These are phyloP conservation scores for Atta texana DNA, from an alignment of 1,140 invertebrate species.

Conservation along the genomic window DNA sequence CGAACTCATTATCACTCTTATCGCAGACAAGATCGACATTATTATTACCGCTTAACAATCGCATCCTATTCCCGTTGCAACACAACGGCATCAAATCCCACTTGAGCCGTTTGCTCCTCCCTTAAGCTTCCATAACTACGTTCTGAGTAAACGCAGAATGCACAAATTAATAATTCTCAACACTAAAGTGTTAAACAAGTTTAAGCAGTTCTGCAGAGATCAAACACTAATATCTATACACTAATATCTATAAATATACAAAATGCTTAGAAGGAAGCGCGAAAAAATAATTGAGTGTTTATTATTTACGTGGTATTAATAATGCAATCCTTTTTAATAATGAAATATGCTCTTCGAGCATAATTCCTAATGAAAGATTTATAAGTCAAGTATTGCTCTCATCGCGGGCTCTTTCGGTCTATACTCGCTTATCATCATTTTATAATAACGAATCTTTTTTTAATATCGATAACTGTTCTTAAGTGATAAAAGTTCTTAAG, in stretches of 20 bases:
- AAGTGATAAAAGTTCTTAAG: not conserved
- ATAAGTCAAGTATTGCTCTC: constrained; percentile 4
- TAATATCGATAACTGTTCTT: not conserved
- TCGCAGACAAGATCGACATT: constrained; percentile 10
- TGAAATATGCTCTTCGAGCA: not conserved
- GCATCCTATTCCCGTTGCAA: not conserved
- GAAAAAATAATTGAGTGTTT: not conserved
- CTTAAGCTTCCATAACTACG: not conserved
- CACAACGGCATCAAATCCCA: constrained; percentile 26
- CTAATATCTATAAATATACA: not conserved
- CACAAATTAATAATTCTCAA: constrained; percentile 23
- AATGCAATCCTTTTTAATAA: not conserved
- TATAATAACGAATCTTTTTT: not conserved
- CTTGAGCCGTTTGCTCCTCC: not conserved
- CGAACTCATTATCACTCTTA: constrained; percentile 20
- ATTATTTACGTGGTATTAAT: constrained; percentile 19
- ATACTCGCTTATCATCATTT: not conserved
- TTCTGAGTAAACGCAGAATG: not conserved
- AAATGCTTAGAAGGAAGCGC: not conserved
- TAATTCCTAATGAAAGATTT: constrained; percentile 41
- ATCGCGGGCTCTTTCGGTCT: not conserved
- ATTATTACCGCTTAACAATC: constrained; percentile 35
- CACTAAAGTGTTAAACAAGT: constrained; percentile 5
- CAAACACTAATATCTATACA: not conserved
- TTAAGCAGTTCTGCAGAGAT: not conserved